Conservation (phyloP, 2,888 invertebrate genomes). For the Petrolisthes manimaculis region DNA sequence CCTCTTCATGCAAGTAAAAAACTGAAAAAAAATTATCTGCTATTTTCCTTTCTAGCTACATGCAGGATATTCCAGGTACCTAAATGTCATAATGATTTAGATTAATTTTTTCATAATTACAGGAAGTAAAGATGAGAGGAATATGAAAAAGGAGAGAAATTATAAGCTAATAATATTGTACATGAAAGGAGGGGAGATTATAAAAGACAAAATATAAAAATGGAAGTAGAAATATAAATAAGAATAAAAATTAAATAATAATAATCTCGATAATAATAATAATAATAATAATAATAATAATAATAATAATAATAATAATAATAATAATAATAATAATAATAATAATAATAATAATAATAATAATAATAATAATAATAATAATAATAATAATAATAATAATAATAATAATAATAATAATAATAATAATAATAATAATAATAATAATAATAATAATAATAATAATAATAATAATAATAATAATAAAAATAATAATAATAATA, state of each 20-base stretch:
- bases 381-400: neutral
- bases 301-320: constrained; percentile 25
- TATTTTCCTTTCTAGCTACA: no score
- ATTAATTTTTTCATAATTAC: no score
- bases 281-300: constrained; percentile 24
- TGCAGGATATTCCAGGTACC: no score
- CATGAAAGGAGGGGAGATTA: no score
- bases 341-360: neutral
- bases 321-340: constrained; percentile 11
- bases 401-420: neutral
- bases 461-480: constrained; percentile 21
- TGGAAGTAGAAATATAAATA: neutral
- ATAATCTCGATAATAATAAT: constrained; percentile 8
- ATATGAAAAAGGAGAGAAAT: no score
- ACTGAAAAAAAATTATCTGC: no score
- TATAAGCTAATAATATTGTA: no score
- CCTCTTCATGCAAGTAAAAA: no score
- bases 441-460: neutral
- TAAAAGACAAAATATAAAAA: no score
- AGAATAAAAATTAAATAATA: neutral
- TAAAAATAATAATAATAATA: constrained; percentile 21
- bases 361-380: neutral
- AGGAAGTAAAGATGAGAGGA: no score
- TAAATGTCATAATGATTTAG: no score
- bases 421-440: neutral